Conservation (phyloP, 2,888 invertebrate species). For the Temnothorax ravouxi region DNA sequence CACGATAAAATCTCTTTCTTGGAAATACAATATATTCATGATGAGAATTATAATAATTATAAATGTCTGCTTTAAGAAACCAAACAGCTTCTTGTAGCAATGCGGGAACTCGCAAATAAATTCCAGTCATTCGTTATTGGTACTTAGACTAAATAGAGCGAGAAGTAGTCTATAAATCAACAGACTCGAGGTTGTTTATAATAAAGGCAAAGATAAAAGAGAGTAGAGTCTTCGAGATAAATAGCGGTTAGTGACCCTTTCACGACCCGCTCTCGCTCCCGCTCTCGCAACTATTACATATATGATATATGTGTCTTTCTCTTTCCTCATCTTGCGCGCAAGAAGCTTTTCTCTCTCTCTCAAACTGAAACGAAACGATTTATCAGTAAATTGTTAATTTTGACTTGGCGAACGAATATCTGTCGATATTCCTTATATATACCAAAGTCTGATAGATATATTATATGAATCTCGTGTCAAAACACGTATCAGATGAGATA, state of each 20-base stretch:
- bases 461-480: background rate
- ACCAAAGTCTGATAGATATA: constrained; percentile 41
- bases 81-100: background rate
- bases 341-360: constrained; percentile 33
- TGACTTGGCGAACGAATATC: constrained; percentile 46
- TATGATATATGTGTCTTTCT: constrained; percentile 3
- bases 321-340: constrained; percentile 28
- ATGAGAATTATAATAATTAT: background rate
- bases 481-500: background rate
- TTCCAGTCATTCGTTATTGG: constrained; percentile 38
- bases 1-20: no score
- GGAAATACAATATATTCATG: background rate
- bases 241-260: constrained; percentile 81
- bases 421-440: constrained; percentile 64
- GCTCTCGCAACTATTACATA: background rate
- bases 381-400: constrained; percentile 40
- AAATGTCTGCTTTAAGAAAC: background rate
- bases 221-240: constrained; percentile 76
- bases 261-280: constrained; percentile 12
- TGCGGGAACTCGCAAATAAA: constrained; percentile 11
- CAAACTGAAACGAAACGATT: constrained; percentile 19
- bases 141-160: constrained; percentile 62
- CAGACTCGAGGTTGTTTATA: constrained; percentile 69
- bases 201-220: constrained; percentile 70
- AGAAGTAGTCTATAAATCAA: constrained; percentile 59